phyloP scores from a whole-genome alignment of 1,140 invertebrate genomes.

The Listronotus bonariensis region DNA sequence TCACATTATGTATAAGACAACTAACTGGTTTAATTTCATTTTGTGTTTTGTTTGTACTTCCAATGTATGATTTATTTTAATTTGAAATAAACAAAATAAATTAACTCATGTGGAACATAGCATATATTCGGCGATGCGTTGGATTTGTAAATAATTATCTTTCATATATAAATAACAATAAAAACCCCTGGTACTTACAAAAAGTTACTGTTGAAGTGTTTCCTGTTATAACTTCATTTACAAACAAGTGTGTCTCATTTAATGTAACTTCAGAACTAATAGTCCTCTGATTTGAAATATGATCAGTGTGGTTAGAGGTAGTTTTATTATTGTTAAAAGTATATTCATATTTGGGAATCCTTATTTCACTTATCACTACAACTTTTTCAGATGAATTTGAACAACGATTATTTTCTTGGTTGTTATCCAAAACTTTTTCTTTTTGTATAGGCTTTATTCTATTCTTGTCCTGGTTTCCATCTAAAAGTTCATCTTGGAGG shows the following conservation, averaged over 20 bases:
- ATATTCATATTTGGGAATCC: neutral
- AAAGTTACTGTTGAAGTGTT: neutral
- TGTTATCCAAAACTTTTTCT: neutral
- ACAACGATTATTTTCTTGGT: neutral
- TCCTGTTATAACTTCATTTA: constrained; percentile 1
- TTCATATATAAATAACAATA: no score
- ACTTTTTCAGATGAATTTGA: neutral
- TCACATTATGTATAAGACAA: no score
- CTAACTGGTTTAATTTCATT: no score
- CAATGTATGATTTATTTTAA: no score
- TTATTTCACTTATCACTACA: constrained; percentile 6
- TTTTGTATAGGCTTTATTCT: neutral
- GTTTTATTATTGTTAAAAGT: neutral
- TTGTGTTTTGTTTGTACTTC: no score
- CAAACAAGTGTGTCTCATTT: constrained; percentile 3
- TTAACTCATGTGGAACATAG: no score
- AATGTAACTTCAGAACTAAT: neutral
- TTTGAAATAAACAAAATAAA: no score
- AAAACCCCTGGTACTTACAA: neutral
- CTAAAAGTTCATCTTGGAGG: no score
- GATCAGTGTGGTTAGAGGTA: neutral
- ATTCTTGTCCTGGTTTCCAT: no score
- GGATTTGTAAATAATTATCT: no score
- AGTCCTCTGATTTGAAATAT: neutral
- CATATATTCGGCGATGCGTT: no score